Evolutionary conservation across 2,888 invertebrate genomes (phyloP).

Genomic region (Amblyteles armatorius): DNA sequence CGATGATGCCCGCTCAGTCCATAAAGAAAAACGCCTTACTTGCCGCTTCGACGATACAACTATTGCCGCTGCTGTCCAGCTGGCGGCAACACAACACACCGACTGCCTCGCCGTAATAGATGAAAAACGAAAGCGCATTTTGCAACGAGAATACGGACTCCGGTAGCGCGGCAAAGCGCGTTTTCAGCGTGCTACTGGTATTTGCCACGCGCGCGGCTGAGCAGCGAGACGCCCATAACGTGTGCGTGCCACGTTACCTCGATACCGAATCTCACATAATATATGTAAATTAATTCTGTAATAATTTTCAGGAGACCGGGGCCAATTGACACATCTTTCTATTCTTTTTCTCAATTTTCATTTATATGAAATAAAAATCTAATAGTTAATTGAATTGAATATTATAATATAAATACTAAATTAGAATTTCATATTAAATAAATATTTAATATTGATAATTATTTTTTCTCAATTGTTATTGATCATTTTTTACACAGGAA

Average conservation of each 20-base stretch:
- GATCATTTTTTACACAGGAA: too few species aligned
- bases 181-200: not conserved
- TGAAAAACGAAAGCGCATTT: constrained; percentile 70
- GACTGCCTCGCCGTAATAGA: constrained; percentile 60
- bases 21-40: constrained; percentile 63
- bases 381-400: too few species aligned
- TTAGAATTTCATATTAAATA: too few species aligned
- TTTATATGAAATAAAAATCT: not conserved
- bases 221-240: constrained; percentile 40
- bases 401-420: too few species aligned
- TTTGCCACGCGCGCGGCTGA: constrained; percentile 54
- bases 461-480: too few species aligned
- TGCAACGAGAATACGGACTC: constrained; percentile 63
- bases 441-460: too few species aligned
- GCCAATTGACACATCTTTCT: not conserved
- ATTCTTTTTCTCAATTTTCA: not conserved
- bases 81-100: constrained; percentile 6
- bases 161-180: constrained; percentile 43
- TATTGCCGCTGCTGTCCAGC: constrained; percentile 16
- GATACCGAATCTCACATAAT: constrained; percentile 38
- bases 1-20: constrained; percentile 59
- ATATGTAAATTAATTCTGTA: constrained; percentile 52
- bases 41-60: constrained; percentile 47
- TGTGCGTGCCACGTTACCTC: constrained; percentile 45
- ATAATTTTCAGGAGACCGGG: constrained; percentile 2